Conservation (phyloP, 2,113 vertebrate genomes). For the Oryctolagus cuniculus region DNA sequence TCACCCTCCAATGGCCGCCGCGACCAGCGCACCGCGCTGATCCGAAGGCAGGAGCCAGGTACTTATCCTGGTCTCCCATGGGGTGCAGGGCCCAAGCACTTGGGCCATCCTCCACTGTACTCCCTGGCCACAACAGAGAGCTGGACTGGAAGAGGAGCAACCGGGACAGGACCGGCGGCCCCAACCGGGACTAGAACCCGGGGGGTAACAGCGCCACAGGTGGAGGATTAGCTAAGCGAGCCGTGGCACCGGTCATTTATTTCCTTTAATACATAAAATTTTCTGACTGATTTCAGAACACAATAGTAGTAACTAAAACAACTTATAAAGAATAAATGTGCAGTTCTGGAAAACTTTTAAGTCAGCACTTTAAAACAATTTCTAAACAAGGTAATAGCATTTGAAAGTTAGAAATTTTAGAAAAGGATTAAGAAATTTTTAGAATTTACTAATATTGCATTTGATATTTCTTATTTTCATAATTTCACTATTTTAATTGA, state of each 20-base stretch:
- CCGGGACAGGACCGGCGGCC: no score
- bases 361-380: constrained; percentile 27
- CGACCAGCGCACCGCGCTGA: no score
- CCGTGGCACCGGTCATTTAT: neutral
- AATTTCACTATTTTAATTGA: constrained; percentile 29
- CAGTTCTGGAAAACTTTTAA: neutral
- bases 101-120: no score
- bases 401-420: constrained; percentile 51
- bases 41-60: no score
- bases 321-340: neutral
- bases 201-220: no score
- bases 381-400: constrained; percentile 39
- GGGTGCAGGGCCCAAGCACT: no score
- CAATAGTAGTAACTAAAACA: neutral
- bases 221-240: no score
- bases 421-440: neutral
- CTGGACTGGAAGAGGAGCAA: no score
- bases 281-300: neutral
- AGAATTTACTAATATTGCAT: constrained; percentile 9
- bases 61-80: no score
- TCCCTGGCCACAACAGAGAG: no score
- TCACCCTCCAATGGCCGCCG: no score
- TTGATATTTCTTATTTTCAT: constrained; percentile 6
- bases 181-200: no score
- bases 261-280: constrained; percentile 1